Evolutionary conservation across 2,888 invertebrate species (phyloP), one percentile per base, ranked within the genome.

Genomic region (Ligdia adustata): DNA sequence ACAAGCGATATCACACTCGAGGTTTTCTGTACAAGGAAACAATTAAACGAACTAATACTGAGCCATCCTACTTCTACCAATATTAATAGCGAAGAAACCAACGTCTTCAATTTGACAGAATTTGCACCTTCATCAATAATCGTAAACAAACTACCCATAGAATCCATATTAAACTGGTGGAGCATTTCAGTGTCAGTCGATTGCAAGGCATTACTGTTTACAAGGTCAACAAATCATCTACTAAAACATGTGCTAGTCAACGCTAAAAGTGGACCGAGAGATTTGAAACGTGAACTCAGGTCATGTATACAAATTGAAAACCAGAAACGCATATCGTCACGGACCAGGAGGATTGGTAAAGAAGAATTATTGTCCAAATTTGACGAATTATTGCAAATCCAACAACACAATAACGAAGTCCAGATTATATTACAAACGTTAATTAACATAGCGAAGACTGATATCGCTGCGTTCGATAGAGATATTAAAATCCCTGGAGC

Each of bases 101-200:
- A 72, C 0, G 69, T 87, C 0, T 79, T 84, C 16, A 79, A 83
- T n/a, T 42, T 64, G 6, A 5, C 50, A 0, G 54, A 56, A 0
- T 27, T 46, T 0, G 4, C 50, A 3, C 71, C 42, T 4, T 33
- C 9, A 3, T 11, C 32, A 4, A 49, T 77, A 14, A 38, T 42
- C 0, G 0, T 67, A 0, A 41, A 52, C 0, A 33, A 39, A 0
- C 24, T 62, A 0, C 48, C 62, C 0, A 28, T 76, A 0, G 39
- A 65, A 4, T 54, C 72, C 0, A 66, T 81, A 5, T 38, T 81
- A 0, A 75, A 80, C 22, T 76, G 78, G 71, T 68, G 64, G 26
- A 47, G 60, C 0, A 57, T 80, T 0, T 48, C 44, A 3, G 42
- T 81, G 0, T 39, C 24, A 0, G 42, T 74, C 0, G 68, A 68